Percentiles rank a stretch among this genome's conserved stretches.
Conservation (phyloP, 23 tunicate species). For the Clavelina lepadiformis region DNA sequence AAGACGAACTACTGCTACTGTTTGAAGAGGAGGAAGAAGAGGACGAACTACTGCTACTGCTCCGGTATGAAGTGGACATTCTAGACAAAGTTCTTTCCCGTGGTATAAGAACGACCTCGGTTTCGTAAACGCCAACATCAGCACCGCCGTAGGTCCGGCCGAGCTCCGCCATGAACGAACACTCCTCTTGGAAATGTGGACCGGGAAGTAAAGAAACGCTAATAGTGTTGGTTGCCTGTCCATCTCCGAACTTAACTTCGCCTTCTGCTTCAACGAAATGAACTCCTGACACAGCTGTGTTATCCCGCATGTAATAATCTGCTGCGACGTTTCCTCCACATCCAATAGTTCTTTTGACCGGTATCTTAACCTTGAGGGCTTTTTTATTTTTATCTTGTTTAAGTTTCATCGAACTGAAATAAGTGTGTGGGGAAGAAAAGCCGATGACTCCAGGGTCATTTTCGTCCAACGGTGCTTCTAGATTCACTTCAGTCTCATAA, state of each 20-base stretch:
- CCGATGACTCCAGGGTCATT: constrained; percentile 83
- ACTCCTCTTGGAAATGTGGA: constrained; percentile 26
- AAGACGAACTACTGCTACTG: not conserved
- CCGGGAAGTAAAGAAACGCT: constrained; percentile 54
- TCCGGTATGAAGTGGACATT: not conserved
- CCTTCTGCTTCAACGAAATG: constrained; percentile 79
- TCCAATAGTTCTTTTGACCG: constrained; percentile 77
- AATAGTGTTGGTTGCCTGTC: constrained; percentile 41
- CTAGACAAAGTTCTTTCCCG: not conserved
- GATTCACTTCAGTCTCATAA: constrained; percentile 72
- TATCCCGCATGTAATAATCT: constrained; percentile 85
- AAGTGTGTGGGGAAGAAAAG: constrained; percentile 29
- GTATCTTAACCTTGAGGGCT: constrained; percentile 35
- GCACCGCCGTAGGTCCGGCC: constrained; percentile 82
- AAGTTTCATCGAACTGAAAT: constrained; percentile 7
- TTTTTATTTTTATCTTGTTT: not conserved
- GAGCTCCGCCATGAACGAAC: constrained; percentile 56
- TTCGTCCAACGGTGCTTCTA: constrained; percentile 51
- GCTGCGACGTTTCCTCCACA: constrained; percentile 77
- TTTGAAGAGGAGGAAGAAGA: constrained; percentile 5
- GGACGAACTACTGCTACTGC: not conserved
- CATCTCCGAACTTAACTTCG: constrained; percentile 46
- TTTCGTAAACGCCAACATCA: constrained; percentile 86
- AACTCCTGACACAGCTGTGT: constrained; percentile 84
- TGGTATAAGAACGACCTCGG: constrained; percentile 62